A percentile compares a stretch with the other conserved stretches of the same genome.
Evolutionary conservation across 2,113 vertebrate species (phyloP).

Genomic region (Hippoglossus stenolepis): DNA sequence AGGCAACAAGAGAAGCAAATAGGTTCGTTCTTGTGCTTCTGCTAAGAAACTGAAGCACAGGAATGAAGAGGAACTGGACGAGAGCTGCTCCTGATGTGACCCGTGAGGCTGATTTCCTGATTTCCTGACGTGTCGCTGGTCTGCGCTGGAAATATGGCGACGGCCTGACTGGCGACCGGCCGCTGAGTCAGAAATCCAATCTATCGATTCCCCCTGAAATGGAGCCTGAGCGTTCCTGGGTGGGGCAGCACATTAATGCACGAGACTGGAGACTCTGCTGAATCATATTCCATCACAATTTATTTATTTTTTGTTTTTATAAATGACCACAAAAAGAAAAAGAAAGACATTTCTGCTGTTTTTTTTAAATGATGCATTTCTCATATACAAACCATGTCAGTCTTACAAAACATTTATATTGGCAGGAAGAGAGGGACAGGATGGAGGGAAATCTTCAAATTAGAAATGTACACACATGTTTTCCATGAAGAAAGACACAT

Average conservation of each 20-base stretch:
- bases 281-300: constrained; percentile 67
- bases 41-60: neutral
- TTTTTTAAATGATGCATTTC: constrained; percentile 67
- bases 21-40: constrained; percentile 4
- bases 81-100: too few species aligned
- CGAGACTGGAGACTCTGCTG: neutral
- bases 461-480: constrained; percentile 1
- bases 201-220: neutral
- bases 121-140: neutral
- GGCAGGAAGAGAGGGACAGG: constrained; percentile 27
- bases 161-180: neutral
- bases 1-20: constrained; percentile 75
- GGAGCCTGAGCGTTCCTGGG: neutral
- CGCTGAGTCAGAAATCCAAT: constrained; percentile 23
- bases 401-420: constrained; percentile 81
- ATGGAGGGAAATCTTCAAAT: constrained; percentile 9
- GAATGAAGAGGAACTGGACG: neutral
- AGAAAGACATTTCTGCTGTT: constrained; percentile 57
- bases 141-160: constrained; percentile 2
- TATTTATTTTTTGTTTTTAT: constrained; percentile 77
- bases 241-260: neutral
- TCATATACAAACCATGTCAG: constrained; percentile 77
- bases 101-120: neutral
- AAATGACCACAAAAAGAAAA: constrained; percentile 61
- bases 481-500: too few species aligned